Base-by-base conservation (phyloP, 2,888 invertebrate species). In the Hypsopygia costalis region DNA sequence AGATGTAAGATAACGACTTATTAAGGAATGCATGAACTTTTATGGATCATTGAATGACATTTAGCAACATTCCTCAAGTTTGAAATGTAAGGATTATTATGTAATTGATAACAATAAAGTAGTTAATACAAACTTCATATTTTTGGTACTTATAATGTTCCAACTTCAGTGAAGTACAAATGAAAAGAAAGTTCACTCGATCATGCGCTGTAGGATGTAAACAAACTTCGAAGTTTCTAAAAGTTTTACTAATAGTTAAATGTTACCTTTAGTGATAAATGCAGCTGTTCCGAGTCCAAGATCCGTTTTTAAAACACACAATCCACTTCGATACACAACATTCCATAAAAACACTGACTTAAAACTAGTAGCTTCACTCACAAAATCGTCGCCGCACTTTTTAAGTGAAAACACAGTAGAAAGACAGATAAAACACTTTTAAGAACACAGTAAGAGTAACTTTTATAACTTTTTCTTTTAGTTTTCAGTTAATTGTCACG, bases 261-360 rank as follows among this genome's bases (percentile, higher is more conserved):
- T 44, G 52, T 47, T 58, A 83, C 87, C 83, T 86, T 82, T 49
- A 58, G 48, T 55, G 50, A 55, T 50, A 51, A 56, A 69, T 55
- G 62, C 53, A 59, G 64, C 49, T 64, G 58, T 66, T 64, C 52
- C 61, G 65, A 70, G 61, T 65, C 59, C 63, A 66, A 73, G 67
- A 64, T 70, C 66, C 69, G 56, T 54, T 54, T 55, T 55, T 66
- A 68, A 21, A 60, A 73, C 64, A 67, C 74, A 80, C 69, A 75
- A 81, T 80, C 74, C 81, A 81, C 74, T 81, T 69, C 61, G 71
- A 86, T 77, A 79, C 85, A 85, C 82, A 81, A 80, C 86, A 86
- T 86, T 85, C 85, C 81, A 75, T 65, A 68, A 76, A 77, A 77
- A 75, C 78, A 77, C 81, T 70, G 70, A 70, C 69, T 76, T 67